Evolutionary conservation across 2,888 invertebrate species (phyloP), one percentile per base, ranked within the genome.

Genomic region (Microctonus brassicae): DNA sequence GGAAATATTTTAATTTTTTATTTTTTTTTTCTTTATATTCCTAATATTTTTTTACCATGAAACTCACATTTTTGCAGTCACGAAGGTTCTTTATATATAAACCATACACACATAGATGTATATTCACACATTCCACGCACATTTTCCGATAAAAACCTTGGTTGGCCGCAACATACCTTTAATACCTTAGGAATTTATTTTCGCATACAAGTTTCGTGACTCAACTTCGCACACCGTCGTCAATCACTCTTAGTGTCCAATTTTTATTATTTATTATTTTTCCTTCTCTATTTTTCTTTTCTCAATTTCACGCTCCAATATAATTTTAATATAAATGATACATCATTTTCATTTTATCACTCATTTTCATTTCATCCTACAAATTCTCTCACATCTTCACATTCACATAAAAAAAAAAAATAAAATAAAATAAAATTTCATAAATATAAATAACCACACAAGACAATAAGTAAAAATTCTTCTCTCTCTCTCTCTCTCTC

Each of bases 181-280:
- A 24, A 62, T 62, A 62, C 39, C 24, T 36, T 39, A 13, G 42
- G 39, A 62, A 62, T 36, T 62, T 62, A 62, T 62, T 62, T 39
- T 13, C 62, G 26, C 36, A 62, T 62, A n/a, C n/a, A 62, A 22
- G 3, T 62, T 62, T 39, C 26, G 11, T 7, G 7, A 47, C 47
- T 17, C 47, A 47, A 47, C 20, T n/a, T 17, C 17, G 17, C 47
- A 7, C 47, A n/a, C 47, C 17, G 17, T 47, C 47, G 47, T 47
- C 47, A 47, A 47, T 17, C 47, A 47, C 47, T 47, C 47, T 47
- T 9, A 47, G 7, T 20, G 47, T 47, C 17, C 6, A 47, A 17
- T 47, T 17, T 47, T n/a, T n/a, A n/a, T n/a, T n/a, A n/a, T n/a
- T n/a, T 13, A 3, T 11, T 39, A 11, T 47, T 47, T 20, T 2